phyloP scores from a whole-genome alignment of 1,140 invertebrate species.

The Acyrthosiphon pisum region DNA sequence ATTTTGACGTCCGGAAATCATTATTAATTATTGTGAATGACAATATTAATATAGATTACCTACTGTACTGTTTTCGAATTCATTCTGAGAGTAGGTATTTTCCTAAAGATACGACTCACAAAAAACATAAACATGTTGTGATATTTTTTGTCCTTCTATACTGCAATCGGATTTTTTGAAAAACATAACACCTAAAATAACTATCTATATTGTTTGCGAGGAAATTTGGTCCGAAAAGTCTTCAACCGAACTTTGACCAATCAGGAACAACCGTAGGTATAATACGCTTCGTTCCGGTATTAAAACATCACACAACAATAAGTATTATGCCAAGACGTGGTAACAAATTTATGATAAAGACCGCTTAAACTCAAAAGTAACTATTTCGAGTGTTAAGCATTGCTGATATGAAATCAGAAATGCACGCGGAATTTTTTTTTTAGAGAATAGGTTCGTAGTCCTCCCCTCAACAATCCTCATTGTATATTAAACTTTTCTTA shows the following conservation, averaged over 20 bases:
- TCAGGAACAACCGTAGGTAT: neutral
- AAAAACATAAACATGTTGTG: neutral
- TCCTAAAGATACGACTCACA: neutral
- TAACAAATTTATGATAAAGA: neutral
- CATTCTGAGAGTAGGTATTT: neutral
- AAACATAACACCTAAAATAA: neutral
- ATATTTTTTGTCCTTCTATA: neutral
- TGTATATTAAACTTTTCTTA: neutral
- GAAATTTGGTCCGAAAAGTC: neutral
- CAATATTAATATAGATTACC: neutral
- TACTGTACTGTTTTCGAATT: neutral
- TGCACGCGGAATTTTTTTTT: neutral
- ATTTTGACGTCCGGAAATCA: neutral
- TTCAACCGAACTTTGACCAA: neutral
- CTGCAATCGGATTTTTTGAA: neutral
- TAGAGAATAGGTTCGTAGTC: neutral
- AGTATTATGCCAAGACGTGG: neutral
- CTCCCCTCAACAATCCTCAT: no score
- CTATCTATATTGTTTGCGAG: neutral
- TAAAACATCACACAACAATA: neutral
- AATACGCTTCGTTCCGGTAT: neutral
- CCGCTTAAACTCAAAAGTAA: neutral
- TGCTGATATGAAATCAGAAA: neutral
- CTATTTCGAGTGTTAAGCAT: neutral
- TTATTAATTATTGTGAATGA: neutral